Evolutionary conservation across 2,113 vertebrate genomes (phyloP).

Genomic region (Coreoperca whiteheadi): DNA sequence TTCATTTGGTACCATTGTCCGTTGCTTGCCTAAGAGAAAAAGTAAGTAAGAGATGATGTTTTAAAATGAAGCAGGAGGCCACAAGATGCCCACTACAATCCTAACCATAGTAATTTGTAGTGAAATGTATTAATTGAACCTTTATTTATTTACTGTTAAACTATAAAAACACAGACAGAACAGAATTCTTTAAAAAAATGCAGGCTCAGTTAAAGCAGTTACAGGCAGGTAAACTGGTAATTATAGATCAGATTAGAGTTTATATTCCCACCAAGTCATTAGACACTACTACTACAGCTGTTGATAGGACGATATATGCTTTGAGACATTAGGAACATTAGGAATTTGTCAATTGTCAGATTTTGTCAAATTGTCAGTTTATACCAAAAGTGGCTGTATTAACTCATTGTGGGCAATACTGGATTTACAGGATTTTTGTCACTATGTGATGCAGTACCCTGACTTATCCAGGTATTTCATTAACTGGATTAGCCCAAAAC

Average conservation of each 20-base stretch:
- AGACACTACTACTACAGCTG: background rate
- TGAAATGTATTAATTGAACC: background rate
- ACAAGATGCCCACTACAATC: background rate
- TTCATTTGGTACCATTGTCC: slow-evolving; percentile 99
- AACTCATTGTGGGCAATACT: background rate
- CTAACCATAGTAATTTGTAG: background rate
- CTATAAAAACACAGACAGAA: background rate
- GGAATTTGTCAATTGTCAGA: background rate
- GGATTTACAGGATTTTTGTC: background rate
- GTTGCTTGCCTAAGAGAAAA: slow-evolving; percentile 89
- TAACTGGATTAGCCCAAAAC: background rate
- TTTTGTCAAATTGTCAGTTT: background rate
- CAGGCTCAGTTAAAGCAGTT: background rate
- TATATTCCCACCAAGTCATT: background rate
- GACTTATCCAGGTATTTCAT: background rate
- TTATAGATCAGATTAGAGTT: background rate
- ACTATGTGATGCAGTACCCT: background rate
- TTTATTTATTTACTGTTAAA: background rate
- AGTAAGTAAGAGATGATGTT: background rate
- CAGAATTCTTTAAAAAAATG: background rate
- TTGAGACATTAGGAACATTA: background rate
- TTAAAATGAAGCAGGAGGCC: background rate
- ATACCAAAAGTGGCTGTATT: too few relatives aligned
- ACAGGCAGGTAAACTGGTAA: background rate
- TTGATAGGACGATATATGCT: background rate